Evolutionary conservation across 2,888 invertebrate species (phyloP).

Genomic region (Pollenia angustigena): DNA sequence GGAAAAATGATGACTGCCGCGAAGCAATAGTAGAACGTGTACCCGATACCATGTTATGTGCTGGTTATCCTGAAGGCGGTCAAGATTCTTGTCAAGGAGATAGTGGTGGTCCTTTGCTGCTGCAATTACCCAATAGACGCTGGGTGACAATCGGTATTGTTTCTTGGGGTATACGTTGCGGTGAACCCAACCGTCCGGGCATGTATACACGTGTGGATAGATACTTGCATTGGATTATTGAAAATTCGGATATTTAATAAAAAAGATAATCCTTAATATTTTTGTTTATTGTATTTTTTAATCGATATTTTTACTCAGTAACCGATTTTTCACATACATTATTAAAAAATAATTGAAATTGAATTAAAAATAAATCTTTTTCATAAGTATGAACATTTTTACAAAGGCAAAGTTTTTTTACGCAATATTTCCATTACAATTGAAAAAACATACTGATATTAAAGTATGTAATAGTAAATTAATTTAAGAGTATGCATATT

Average conservation of each 20-base stretch:
- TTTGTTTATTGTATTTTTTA: constrained; percentile 15
- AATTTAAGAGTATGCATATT: constrained; percentile 42
- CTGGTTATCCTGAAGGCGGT: constrained; percentile 90
- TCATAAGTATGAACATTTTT: constrained; percentile 47
- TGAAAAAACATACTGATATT: constrained; percentile 10
- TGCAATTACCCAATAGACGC: constrained; percentile 89
- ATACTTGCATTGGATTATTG: constrained; percentile 82
- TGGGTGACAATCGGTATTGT: constrained; percentile 93
- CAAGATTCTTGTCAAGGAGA: constrained; percentile 92
- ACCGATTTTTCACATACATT: not conserved
- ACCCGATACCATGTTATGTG: constrained; percentile 89
- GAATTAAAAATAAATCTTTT: constrained; percentile 28
- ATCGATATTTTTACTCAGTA: constrained; percentile 4
- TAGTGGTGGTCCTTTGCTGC: constrained; percentile 89
- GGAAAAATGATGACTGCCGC: constrained; percentile 88
- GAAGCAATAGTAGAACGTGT: constrained; percentile 87
- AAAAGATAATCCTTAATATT: not conserved
- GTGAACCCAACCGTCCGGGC: constrained; percentile 90
- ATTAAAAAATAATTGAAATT: not conserved
- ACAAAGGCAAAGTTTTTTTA: constrained; percentile 31
- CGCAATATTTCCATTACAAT: constrained; percentile 44
- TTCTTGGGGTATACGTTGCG: constrained; percentile 94
- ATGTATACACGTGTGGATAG: constrained; percentile 89
- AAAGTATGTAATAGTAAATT: not conserved
- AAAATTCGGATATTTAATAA: constrained; percentile 81